Base-by-base conservation (phyloP, 2,888 invertebrate genomes). In the Napeogenes sylphis region DNA sequence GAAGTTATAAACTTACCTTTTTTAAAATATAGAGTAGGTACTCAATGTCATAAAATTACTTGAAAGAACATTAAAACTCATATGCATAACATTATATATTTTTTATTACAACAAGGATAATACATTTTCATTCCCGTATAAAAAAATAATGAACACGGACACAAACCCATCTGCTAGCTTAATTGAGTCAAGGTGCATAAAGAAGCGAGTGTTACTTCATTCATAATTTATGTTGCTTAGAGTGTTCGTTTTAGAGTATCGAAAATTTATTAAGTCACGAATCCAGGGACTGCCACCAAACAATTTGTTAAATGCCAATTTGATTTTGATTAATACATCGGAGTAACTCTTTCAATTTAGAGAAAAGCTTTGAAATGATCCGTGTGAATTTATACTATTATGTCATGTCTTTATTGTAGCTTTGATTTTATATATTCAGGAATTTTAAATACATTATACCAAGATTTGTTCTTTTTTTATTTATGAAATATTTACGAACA, bases 91-190 rank as follows among this genome's bases (percentile, higher is more conserved):
- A 30, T 59, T 61, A 58, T 61, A 21, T 21, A 64, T 58, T 61
- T 61, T 58, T 51, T 61, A 64, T 47, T 35, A 42, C 38, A 58
- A 47, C 14, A 32, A 45, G n/a, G 56, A 32, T 45, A 32, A 10
- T 45, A 14, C 72, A 61, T 73, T 68, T 72, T 68, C 75, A 75
- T 75, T 75, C 66, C 67, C 45, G 65, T 67, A 55, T 70, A 59
- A 67, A 69, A 61, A 67, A 68, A 74, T 75, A 75, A 74, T 75
- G 69, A 74, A 10, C 5, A 42, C 10, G 10, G 42, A 2, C 42
- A 42, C 42, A 42, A 10, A 42, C 8, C 42, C 42, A 12, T 42
- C 73, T 75, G 68, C 61, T 59, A 64, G 59, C 70, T 73, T 73
- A 77, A 76, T 58, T 58, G 14, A 58, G 58, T 35, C 51, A 51